Percentiles rank a stretch among this genome's conserved stretches.
phyloP scores from a whole-genome alignment of 2,888 invertebrate species.

The Hedya salicella region DNA sequence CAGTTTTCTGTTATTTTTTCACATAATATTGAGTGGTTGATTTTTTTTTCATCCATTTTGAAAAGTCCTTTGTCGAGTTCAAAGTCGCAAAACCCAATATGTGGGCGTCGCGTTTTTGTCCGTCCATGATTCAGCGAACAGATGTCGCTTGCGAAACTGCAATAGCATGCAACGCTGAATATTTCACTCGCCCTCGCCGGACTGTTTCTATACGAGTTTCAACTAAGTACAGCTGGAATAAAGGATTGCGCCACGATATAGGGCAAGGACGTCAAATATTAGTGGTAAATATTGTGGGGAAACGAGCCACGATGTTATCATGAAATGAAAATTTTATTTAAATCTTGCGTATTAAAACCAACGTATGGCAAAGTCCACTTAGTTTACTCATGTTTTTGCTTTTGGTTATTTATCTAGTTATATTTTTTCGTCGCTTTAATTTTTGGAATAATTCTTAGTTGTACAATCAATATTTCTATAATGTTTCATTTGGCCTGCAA shows the following conservation, averaged over 20 bases:
- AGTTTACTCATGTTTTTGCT: too few relatives aligned
- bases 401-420: too few relatives aligned
- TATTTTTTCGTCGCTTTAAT: too few relatives aligned
- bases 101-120: conserved; percentile 32
- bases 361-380: too few relatives aligned
- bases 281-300: neutral
- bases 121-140: conserved; percentile 44
- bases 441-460: too few relatives aligned
- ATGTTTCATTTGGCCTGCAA: too few relatives aligned
- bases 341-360: too few relatives aligned
- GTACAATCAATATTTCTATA: too few relatives aligned
- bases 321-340: too few relatives aligned
- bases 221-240: conserved; percentile 20
- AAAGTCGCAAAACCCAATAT: conserved; percentile 9
- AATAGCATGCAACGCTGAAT: conserved; percentile 51
- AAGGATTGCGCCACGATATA: conserved; percentile 31
- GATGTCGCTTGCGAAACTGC: conserved; percentile 45
- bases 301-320: neutral
- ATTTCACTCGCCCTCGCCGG: conserved; percentile 46
- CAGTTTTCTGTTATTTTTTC: too few relatives aligned
- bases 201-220: conserved; percentile 9
- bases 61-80: neutral
- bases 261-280: conserved; percentile 25
- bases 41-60: too few relatives aligned
- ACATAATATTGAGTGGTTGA: too few relatives aligned